Base-by-base conservation (phyloP, 2,797 vertebrate genomes). In the Petrocephalus sullivani region DNA sequence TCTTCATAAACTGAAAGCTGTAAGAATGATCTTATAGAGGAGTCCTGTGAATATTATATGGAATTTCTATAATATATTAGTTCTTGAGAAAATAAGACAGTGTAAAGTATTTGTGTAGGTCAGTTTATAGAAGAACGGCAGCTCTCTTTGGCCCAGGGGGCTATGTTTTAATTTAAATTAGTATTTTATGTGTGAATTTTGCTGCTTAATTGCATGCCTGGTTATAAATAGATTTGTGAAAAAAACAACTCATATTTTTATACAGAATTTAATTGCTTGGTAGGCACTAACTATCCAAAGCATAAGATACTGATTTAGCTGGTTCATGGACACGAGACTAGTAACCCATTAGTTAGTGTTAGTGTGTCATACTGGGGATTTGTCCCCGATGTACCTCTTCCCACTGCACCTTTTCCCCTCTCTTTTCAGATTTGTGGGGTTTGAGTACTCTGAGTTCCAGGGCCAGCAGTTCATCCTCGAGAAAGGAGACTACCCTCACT, bases 401-500 rank as follows among this genome's bases (percentile, higher is more conserved):
- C 75, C 78, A 28, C 46, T 46, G 41, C 78, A 51, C 8, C 3
- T 53, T 28, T 14, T 46, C n/a, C 16, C 37, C 14, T 87, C 19
- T 28, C 23, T 33, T 86, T 89, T 4, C 91, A 99, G 98, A 78
- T 99, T 97, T 97, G 96, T 98, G 91, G 97, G 97, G 75, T 99
- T 95, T 12, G 98, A 99, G 92, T 97, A 99, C 91, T 97, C 98
- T 0, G 97, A 99, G 93, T 98, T 97, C 95, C 98, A 98, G 95
- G 98, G 98, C 87, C 98, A 99, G 95, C 97, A 98, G 95, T 99
- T 99, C 90, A 98, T 99, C 93, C 95, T 99, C 93, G 98, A 99
- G 96, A 99, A 98, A 92, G 98, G 98, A 51, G 98, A 99, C 93
- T 99, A 98, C 67, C 98, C 98, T 87, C 96, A 96, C 90, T 98